Evolutionary conservation across 1,140 invertebrate genomes (phyloP).

Genomic region (Drosophila funebris): DNA sequence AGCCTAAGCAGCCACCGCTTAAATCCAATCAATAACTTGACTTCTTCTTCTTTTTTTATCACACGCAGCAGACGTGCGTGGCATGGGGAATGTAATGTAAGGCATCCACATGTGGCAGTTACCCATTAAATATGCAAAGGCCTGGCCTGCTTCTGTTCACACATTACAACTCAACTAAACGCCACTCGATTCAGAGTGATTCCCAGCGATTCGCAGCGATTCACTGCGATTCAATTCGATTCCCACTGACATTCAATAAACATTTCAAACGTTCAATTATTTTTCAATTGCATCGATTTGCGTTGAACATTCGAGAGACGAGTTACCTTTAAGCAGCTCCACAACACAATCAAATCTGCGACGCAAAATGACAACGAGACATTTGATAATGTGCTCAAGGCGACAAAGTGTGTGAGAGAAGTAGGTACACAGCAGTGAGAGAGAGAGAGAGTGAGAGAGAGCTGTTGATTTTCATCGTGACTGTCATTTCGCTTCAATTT

Average conservation of each 20-base stretch:
- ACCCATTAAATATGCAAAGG: slow-evolving; percentile 41
- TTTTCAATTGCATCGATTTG: slow-evolving; percentile 53
- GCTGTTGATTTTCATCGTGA: slow-evolving; percentile 13
- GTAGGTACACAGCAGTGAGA: not conserved
- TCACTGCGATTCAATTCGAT: not conserved
- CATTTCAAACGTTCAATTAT: slow-evolving; percentile 55
- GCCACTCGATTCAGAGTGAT: not conserved
- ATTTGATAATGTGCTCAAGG: slow-evolving; percentile 31
- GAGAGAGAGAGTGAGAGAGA: not conserved
- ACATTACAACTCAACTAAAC: slow-evolving; percentile 5
- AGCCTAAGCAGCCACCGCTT: slow-evolving; percentile 23
- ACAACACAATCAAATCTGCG: slow-evolving; percentile 30
- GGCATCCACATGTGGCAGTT: not conserved
- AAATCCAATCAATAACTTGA: slow-evolving; percentile 47
- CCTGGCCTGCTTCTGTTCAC: not conserved
- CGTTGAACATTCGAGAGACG: not conserved
- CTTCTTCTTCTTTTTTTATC: slow-evolving; percentile 10
- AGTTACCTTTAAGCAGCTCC: slow-evolving; percentile 10
- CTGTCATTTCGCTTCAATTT: slow-evolving; percentile 25
- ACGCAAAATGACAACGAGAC: slow-evolving; percentile 36
- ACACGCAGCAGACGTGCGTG: slow-evolving; percentile 26
- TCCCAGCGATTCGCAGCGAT: not conserved
- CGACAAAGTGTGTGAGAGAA: too few relatives aligned
- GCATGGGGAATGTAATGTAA: slow-evolving; percentile 39
- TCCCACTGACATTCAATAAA: slow-evolving; percentile 43